These are phyloP conservation scores for Tolypeutes matacus DNA, from an alignment of 2,797 vertebrate genomes.

Conservation along the genomic window DNA sequence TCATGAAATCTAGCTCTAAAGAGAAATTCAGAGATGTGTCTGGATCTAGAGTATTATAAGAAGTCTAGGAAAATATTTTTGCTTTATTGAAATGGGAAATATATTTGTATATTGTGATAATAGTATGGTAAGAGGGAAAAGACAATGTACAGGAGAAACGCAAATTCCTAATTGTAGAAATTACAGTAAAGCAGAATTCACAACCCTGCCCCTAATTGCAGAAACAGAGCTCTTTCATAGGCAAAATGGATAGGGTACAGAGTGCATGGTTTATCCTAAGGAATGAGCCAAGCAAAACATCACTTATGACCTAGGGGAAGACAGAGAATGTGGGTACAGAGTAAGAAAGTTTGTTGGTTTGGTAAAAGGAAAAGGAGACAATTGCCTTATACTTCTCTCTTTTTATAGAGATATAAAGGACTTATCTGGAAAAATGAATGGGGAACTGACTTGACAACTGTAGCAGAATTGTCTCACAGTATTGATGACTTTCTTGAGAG, in stretches of 20 bases:
- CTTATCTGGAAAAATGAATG: too few relatives aligned
- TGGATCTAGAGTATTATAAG: not conserved
- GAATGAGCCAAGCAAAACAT: not conserved
- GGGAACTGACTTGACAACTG: not conserved
- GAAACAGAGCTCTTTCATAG: not conserved
- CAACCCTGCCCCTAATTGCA: too few relatives aligned
- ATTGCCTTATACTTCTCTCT: too few relatives aligned
- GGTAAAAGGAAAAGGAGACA: not conserved
- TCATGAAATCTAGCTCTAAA: not conserved
- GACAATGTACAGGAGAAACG: not conserved
- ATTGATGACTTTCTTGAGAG: not conserved
- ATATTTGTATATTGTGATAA: not conserved
- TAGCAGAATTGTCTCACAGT: not conserved
- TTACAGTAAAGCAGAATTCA: too few relatives aligned
- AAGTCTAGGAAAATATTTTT: not conserved
- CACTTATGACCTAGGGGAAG: not conserved
- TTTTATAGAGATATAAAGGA: too few relatives aligned
- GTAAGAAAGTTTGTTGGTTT: not conserved
- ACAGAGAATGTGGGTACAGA: not conserved
- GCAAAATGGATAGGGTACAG: too few relatives aligned
- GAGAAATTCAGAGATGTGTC: not conserved
- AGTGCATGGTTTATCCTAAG: not conserved
- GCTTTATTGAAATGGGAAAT: not conserved
- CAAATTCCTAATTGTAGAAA: too few relatives aligned
- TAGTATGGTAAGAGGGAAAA: not conserved